Evolutionary conservation across 2,797 vertebrate genomes (phyloP), one percentile per base, ranked within the genome.

Genomic region (Neosilurus mollespiculum): DNA sequence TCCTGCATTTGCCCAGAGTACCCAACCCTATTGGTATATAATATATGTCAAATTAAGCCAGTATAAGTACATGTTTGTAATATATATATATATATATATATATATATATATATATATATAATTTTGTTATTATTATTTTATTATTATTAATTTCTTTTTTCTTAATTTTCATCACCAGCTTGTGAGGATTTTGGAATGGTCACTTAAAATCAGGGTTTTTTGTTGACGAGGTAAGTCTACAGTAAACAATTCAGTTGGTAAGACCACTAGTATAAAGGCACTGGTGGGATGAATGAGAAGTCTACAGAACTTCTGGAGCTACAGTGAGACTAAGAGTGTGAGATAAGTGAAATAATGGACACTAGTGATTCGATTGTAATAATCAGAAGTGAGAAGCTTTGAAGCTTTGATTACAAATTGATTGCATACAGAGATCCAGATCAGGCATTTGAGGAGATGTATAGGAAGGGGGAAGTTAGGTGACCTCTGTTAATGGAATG

Each of bases 401-500:
- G 70, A 81, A 64, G 56, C 58, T 78, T 85, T 82, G 84, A 82
- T 82, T 76, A 73, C 81, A 79, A 82, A 85, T 82, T 82, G 84
- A 82, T 85, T 85, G 69, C 81, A 79, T 79, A 78, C 56, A 70
- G 75, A 78, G 84, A 78, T 82, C 73, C 67, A 85, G 66, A 78
- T 78, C 73, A 64, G 58, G 49, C 65, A 64, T 78, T 49, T 18
- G 49, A 71, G 5, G 65, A 78, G 56, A 62, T 69, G 18, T 72
- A 81, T 78, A 54, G 76, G 80, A 71, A 66, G 34, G 30, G 59
- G 67, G 80, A 59, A 85, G 78, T 85, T 80, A 58, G 79, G 59
- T 80, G 75, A 82, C 76, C 81, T 82, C 82, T 85, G 75, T 75
- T 82, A 85, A 85, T 85, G 61, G 81, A 79, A 85, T 73, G 76